Percentiles rank a stretch among this genome's conserved stretches.
phyloP scores from a whole-genome alignment of 2,888 invertebrate species.

The Rhagonycha fulva region DNA sequence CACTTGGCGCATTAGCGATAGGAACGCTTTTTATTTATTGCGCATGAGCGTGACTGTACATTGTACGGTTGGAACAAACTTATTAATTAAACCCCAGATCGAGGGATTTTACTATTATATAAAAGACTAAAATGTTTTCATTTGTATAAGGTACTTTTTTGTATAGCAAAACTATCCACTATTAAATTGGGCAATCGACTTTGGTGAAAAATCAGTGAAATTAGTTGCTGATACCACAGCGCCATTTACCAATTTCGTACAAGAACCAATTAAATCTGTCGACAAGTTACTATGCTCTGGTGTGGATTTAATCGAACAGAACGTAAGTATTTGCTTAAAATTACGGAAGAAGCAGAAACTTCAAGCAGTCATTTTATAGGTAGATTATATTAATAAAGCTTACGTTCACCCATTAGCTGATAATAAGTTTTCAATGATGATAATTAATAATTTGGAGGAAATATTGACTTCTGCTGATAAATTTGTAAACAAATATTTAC shows the following conservation, averaged over 20 bases:
- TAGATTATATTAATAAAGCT: background rate
- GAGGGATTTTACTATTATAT: too few relatives aligned
- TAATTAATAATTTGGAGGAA: background rate
- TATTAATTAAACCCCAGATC: too few relatives aligned
- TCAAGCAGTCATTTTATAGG: background rate
- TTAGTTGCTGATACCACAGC: background rate
- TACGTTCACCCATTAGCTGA: background rate
- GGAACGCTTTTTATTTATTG: too few relatives aligned
- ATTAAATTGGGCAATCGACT: background rate
- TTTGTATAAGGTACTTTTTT: too few relatives aligned
- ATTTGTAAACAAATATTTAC: background rate
- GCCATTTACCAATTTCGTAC: background rate
- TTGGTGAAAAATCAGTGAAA: background rate
- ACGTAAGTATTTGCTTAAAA: background rate
- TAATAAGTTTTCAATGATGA: background rate
- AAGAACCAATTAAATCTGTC: background rate
- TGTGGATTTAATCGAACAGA: background rate
- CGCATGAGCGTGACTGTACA: too few relatives aligned
- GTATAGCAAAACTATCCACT: background rate
- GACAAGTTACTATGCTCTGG: background rate
- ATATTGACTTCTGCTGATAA: background rate
- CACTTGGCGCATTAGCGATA: too few relatives aligned
- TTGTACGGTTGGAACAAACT: too few relatives aligned
- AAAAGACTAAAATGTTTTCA: too few relatives aligned
- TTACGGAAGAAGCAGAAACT: background rate